Base-by-base conservation (phyloP, 2,113 vertebrate genomes). In the Castor canadensis region DNA sequence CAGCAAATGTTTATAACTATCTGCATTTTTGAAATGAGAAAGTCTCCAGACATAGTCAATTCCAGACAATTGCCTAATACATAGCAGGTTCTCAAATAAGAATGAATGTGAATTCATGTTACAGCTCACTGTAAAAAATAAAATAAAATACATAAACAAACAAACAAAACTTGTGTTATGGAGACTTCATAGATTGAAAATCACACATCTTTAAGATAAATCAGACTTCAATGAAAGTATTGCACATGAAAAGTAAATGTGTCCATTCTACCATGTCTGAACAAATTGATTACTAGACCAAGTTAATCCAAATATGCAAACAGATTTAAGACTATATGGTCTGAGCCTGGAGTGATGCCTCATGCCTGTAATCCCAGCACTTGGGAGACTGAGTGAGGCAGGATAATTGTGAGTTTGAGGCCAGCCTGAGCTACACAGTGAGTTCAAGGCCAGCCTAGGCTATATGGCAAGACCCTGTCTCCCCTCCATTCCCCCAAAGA, bases 131-230 rank as follows among this genome's bases (percentile, higher is more conserved):
- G 49, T 0, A 72, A 96, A 96, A 93, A 35, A 71, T 17, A 40
- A n/a, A n/a, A n/a, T n/a, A n/a, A n/a, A n/a, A n/a, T n/a, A n/a
- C n/a, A n/a, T n/a, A n/a, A n/a, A n/a, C n/a, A n/a, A n/a, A n/a
- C n/a, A n/a, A n/a, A n/a, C n/a, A n/a, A n/a, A n/a, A n/a, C n/a
- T n/a, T n/a, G 15, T 87, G 28, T 12, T 93, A 52, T 96, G 22
- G 28, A 94, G 62, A 88, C 40, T 54, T 80, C 64, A 89, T 38
- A 9, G 47, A 89, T 84, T 43, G 82, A 62, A 92, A 92, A 85
- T 69, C 81, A 94, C 28, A 73, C 4, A 95, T 86, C 22, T 87
- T 95, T 54, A 75, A 60, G 75, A 84, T 62, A 87, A 89, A 93
- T 76, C 20, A 75, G 87, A 83, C 40, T 87, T 93, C 32, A n/a